Evolutionary conservation across 2,797 vertebrate genomes (phyloP).

Genomic region (Melanotaenia boesemani): DNA sequence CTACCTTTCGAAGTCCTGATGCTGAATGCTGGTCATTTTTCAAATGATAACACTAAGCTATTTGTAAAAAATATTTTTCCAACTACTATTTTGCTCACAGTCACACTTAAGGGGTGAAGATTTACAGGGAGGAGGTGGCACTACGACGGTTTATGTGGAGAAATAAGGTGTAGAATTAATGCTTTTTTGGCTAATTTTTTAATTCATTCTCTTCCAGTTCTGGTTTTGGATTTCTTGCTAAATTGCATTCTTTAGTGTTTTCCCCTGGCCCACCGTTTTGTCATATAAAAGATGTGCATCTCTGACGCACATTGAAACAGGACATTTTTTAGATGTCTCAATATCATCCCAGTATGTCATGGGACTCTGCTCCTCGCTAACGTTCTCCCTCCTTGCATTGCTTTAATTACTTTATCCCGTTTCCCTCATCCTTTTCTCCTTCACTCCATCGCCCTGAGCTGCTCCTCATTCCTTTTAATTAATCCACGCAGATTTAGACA

Average conservation of each 20-base stretch:
- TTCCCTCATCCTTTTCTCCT: conserved; percentile 74
- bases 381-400: conserved; percentile 52
- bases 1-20: background rate
- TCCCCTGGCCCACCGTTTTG: conserved; percentile 8
- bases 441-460: conserved; percentile 74
- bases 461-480: conserved; percentile 80
- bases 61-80: background rate
- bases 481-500: conserved; percentile 81
- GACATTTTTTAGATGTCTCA: conserved; percentile 57
- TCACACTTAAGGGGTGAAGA: background rate
- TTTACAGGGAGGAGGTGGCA: background rate
- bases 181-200: conserved; percentile 1
- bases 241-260: conserved; percentile 2
- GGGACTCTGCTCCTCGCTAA: conserved; percentile 47
- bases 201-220: conserved; percentile 7
- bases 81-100: background rate
- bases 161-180: conserved; percentile 12
- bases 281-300: conserved; percentile 28
- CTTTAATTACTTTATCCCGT: conserved; percentile 78
- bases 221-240: conserved; percentile 1
- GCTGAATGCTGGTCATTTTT: conserved; percentile 5
- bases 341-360: conserved; percentile 52
- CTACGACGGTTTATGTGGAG: background rate
- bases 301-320: conserved; percentile 17
- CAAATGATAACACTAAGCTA: background rate